These are phyloP conservation scores for Sacculina carcini DNA, from an alignment of 2,888 invertebrate species.

Conservation along the genomic window DNA sequence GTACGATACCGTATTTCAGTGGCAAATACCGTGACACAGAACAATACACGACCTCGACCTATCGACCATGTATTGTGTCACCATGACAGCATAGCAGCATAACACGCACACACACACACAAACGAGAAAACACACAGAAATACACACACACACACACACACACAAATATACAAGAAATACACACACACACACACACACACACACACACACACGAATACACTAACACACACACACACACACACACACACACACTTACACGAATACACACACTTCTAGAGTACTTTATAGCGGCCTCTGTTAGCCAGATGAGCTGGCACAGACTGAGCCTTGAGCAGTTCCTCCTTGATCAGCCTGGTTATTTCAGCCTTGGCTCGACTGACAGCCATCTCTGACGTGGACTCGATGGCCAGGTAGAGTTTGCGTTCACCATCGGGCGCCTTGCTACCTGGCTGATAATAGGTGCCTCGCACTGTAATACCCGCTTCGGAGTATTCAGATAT, in stretches of 20 bases:
- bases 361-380: conserved; percentile 89
- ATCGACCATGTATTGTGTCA: too few species aligned
- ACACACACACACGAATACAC: neutral
- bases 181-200: neutral
- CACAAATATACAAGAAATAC: neutral
- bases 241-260: neutral
- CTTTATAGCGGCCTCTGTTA: conserved; percentile 83
- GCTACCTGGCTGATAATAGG: conserved; percentile 61
- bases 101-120: neutral
- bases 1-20: too few species aligned
- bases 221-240: neutral
- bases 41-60: too few species aligned
- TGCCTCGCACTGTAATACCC: conserved; percentile 93
- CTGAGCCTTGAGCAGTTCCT: conserved; percentile 75
- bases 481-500: conserved; percentile 98
- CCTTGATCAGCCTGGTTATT: conserved; percentile 89
- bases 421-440: conserved; percentile 82
- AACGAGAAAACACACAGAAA: neutral
- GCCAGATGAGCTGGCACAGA: conserved; percentile 61
- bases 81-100: too few species aligned
- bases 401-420: conserved; percentile 91
- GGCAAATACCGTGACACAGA: too few species aligned
- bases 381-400: conserved; percentile 74
- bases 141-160: neutral
- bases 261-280: conserved; percentile 25